phyloP scores from a whole-genome alignment of 2,888 invertebrate genomes.

The Tipula unca region DNA sequence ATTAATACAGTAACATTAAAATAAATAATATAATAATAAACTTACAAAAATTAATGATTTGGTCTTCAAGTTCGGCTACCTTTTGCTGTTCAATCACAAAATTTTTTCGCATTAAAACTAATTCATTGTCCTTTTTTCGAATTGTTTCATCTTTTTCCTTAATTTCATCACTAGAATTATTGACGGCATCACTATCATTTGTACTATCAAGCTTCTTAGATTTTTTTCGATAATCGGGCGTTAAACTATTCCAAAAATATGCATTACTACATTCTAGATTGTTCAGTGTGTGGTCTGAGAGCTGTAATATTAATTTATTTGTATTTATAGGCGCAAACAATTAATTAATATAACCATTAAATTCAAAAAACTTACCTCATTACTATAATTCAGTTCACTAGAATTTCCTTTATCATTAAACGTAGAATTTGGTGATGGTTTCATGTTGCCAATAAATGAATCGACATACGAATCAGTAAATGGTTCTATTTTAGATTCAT shows the following conservation, averaged over 20 bases:
- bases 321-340: neutral
- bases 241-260: neutral
- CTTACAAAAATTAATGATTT: constrained; percentile 51
- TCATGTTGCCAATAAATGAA: neutral
- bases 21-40: constrained; percentile 15
- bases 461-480: neutral
- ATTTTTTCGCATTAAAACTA: neutral
- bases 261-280: neutral
- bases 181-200: constrained; percentile 21
- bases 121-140: neutral
- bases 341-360: neutral
- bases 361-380: neutral
- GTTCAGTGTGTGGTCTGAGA: neutral
- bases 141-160: neutral
- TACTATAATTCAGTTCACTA: neutral
- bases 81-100: constrained; percentile 63
- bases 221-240: neutral
- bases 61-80: constrained; percentile 67
- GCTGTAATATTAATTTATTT: neutral
- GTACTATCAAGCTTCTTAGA: constrained; percentile 14
- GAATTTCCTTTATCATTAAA: neutral
- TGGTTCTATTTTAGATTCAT: neutral
- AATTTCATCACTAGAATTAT: constrained; percentile 22
- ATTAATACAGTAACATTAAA: neutral
- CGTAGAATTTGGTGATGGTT: neutral